These are phyloP conservation scores for Hecatera dysodea DNA, from an alignment of 2,888 invertebrate genomes.

Conservation along the genomic window DNA sequence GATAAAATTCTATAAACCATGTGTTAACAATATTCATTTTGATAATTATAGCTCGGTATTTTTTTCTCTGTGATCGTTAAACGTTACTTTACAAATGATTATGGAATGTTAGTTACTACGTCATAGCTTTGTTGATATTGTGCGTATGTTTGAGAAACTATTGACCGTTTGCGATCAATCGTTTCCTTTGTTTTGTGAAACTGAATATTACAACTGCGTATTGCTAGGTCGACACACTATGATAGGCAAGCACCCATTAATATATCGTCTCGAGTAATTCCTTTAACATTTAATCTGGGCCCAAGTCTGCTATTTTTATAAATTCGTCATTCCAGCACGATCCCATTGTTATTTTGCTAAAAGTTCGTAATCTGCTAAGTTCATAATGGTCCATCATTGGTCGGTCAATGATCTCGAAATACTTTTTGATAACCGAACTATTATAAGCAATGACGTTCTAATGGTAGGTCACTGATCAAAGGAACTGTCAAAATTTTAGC, in stretches of 20 bases:
- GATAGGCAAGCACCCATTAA: background rate
- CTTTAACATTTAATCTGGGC: too few species aligned
- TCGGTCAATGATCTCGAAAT: too few species aligned
- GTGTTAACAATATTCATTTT: constrained; percentile 12
- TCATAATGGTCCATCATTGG: too few species aligned
- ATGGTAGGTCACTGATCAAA: too few species aligned
- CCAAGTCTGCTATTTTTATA: too few species aligned
- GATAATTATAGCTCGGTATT: background rate
- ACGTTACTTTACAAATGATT: constrained; percentile 1
- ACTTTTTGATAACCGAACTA: too few species aligned
- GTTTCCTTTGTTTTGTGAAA: background rate
- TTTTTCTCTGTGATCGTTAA: constrained; percentile 3
- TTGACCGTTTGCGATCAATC: background rate
- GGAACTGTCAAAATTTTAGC: too few species aligned
- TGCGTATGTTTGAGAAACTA: background rate
- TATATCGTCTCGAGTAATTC: too few species aligned
- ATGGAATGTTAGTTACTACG: constrained; percentile 15
- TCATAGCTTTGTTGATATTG: constrained; percentile 10
- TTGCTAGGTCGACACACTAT: background rate
- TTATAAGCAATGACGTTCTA: too few species aligned
- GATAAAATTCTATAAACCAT: background rate
- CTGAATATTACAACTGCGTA: background rate
- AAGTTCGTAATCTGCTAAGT: too few species aligned
- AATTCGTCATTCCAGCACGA: too few species aligned
- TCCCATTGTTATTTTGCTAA: too few species aligned